phyloP scores from a whole-genome alignment of 2,797 vertebrate species.

The Diplodus sargus region DNA sequence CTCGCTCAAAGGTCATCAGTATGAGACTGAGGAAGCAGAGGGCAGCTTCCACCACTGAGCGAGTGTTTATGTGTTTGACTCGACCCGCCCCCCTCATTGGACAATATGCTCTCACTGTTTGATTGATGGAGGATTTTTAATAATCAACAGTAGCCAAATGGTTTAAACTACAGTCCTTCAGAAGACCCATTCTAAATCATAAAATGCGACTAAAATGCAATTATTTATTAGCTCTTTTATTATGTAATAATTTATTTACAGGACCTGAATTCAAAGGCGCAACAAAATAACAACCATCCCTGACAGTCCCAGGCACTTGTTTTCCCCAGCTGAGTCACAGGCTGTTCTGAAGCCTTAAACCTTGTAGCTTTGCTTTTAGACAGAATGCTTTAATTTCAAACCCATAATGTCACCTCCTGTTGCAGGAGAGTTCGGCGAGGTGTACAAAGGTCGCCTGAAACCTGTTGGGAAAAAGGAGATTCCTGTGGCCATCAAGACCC shows the following conservation, averaged over 20 bases:
- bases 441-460: constrained; percentile 95
- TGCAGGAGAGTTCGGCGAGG: constrained; percentile 95
- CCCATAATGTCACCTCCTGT: constrained; percentile 15
- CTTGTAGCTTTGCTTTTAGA: no score
- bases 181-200: constrained; percentile 26
- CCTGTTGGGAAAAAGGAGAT: constrained; percentile 93
- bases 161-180: background rate
- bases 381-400: constrained; percentile 10
- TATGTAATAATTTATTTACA: constrained; percentile 30
- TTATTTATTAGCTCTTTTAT: constrained; percentile 18
- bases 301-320: background rate
- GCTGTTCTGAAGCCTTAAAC: no score
- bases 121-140: constrained; percentile 23
- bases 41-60: constrained; percentile 31
- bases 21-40: constrained; percentile 26
- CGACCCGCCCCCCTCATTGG: background rate
- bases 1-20: constrained; percentile 33
- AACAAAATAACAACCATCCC: background rate
- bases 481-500: constrained; percentile 93
- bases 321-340: constrained; percentile 12
- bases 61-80: constrained; percentile 50
- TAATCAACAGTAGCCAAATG: constrained; percentile 16
- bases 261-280: constrained; percentile 4
- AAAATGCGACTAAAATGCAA: constrained; percentile 20
- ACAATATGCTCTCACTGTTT: constrained; percentile 23